These are phyloP conservation scores for Todiramphus chloris DNA, from an alignment of 2,113 vertebrate species.

Conservation along the genomic window DNA sequence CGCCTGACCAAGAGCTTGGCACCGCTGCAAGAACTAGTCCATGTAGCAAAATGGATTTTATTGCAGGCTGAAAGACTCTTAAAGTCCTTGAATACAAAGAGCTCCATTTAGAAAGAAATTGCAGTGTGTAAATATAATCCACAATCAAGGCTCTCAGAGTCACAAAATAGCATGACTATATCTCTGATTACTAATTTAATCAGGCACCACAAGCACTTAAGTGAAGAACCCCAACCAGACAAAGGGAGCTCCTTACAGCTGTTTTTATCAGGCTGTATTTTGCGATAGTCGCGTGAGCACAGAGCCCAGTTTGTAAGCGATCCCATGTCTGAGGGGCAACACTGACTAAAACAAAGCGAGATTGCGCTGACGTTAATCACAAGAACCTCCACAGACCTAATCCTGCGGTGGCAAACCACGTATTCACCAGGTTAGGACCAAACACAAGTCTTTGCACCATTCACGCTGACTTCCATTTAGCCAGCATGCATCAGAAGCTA, in stretches of 20 bases:
- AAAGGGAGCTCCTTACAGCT: slow-evolving; percentile 43
- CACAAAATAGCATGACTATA: slow-evolving; percentile 71
- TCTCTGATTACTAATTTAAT: slow-evolving; percentile 77
- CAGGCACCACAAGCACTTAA: slow-evolving; percentile 67
- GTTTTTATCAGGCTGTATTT: slow-evolving; percentile 15
- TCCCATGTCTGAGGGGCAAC: slow-evolving; percentile 2
- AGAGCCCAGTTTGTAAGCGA: slow-evolving; percentile 19
- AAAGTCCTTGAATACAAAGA: slow-evolving; percentile 74
- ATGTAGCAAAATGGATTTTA: slow-evolving; percentile 54
- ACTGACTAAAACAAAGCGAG: slow-evolving; percentile 25
- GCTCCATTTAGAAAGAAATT: slow-evolving; percentile 74
- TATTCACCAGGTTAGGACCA: fast-evolving
- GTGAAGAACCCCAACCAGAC: slow-evolving; percentile 59
- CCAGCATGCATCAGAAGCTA: background rate
- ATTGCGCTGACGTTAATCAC: background rate
- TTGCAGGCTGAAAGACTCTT: slow-evolving; percentile 52
- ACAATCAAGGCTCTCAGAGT: slow-evolving; percentile 78
- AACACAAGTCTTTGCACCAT: background rate
- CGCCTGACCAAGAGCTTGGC: slow-evolving; percentile 39
- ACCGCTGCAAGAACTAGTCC: slow-evolving; percentile 15
- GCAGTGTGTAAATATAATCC: slow-evolving; percentile 77
- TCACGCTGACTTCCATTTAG: background rate
- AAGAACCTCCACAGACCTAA: background rate
- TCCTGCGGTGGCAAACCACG: background rate
- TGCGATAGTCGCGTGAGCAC: background rate